A percentile compares a stretch with the other conserved stretches of the same genome.
phyloP scores from a whole-genome alignment of 1,140 invertebrate genomes.

The Capitella teleta region DNA sequence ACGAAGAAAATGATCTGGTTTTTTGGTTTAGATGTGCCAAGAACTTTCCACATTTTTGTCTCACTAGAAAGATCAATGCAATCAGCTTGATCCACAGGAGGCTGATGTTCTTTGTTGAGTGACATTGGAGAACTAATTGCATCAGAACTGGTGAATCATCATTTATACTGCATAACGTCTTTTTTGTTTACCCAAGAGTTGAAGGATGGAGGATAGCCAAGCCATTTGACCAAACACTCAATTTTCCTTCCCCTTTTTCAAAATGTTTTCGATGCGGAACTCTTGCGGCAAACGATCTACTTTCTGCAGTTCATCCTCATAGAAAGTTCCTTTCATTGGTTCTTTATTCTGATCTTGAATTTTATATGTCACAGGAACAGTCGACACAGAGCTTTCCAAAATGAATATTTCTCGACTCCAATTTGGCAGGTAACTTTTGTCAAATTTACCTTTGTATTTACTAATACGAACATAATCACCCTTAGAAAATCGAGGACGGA shows the following conservation, averaged over 20 bases:
- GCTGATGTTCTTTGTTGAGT: no score
- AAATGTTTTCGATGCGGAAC: neutral
- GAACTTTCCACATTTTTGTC: no score
- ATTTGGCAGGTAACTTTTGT: constrained; percentile 14
- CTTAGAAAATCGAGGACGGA: constrained; percentile 21
- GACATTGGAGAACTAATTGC: no score
- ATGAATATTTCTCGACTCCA: constrained; percentile 14
- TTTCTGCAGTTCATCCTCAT: constrained; percentile 12
- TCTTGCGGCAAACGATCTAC: neutral
- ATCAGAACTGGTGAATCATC: no score
- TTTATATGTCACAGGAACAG: constrained; percentile 4
- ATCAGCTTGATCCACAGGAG: no score
- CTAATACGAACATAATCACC: constrained; percentile 21
- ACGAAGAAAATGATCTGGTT: no score
- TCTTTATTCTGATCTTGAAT: constrained; percentile 6
- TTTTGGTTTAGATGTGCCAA: no score
- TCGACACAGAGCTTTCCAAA: neutral
- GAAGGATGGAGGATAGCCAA: neutral
- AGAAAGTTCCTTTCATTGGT: constrained; percentile 10
- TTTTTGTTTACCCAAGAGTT: no score
- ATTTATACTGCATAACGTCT: no score
- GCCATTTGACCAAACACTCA: neutral
- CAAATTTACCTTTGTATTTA: constrained; percentile 10
- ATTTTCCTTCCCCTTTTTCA: neutral
- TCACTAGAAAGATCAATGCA: no score